Evolutionary conservation across 2,797 vertebrate species (phyloP).

Genomic region (Poeciliopsis infans): DNA sequence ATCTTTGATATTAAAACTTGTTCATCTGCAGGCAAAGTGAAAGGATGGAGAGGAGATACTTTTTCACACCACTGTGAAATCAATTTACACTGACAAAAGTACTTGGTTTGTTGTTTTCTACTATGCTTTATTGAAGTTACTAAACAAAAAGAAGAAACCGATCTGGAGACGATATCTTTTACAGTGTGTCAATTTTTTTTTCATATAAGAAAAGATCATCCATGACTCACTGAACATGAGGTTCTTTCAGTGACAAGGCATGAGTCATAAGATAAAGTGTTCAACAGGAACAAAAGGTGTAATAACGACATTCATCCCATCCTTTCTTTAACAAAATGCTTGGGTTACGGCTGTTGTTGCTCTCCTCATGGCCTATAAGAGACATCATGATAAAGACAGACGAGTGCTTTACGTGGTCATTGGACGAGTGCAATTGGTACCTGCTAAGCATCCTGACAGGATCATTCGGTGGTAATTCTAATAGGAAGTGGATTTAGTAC

Average conservation of each 20-base stretch:
- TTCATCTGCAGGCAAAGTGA: not conserved
- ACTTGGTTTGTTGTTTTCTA: not conserved
- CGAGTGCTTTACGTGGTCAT: not conserved
- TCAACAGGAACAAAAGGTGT: conserved; percentile 33
- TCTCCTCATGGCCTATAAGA: not conserved
- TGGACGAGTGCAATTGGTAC: not conserved
- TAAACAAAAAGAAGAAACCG: not conserved
- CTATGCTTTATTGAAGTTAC: not conserved
- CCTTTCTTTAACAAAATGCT: not conserved
- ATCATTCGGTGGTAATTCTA: not conserved
- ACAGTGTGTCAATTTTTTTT: conserved; percentile 32
- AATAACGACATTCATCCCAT: conserved; percentile 35
- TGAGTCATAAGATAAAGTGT: conserved; percentile 62
- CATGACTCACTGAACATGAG: conserved; percentile 60
- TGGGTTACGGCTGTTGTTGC: not conserved
- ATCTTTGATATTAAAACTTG: not conserved
- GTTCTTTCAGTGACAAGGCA: conserved; percentile 50
- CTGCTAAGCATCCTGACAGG: not conserved
- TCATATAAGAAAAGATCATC: conserved; percentile 38
- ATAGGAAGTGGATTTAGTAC: not conserved
- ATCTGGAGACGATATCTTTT: conserved; percentile 18
- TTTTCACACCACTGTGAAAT: not conserved
- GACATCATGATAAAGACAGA: not conserved
- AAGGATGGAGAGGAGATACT: not conserved
- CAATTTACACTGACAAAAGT: not conserved